Evolutionary conservation across 2,797 vertebrate species (phyloP), one percentile per base, ranked within the genome.

Genomic region (Oreonectes daqikongensis): DNA sequence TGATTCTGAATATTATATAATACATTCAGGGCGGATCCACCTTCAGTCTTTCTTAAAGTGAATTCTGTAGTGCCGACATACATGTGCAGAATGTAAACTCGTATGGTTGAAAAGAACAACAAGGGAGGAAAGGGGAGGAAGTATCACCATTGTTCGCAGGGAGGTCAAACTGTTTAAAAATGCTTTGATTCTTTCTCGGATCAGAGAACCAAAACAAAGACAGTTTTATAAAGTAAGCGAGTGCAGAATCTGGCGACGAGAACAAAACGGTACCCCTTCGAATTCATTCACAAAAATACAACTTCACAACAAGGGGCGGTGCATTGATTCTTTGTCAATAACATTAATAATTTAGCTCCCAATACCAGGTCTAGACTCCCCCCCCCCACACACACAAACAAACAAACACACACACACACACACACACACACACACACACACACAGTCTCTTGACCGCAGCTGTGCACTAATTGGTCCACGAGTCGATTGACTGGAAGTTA

Each of bases 1-100:
- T 55, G 48, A 70, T 55, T 63, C 44, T 0, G 20, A 44, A 42
- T 70, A 52, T 76, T 77, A 77, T 61, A 69, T 61, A 69, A 61
- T 52, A 46, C 22, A 61, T 50, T 57, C 55, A 55, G 74, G 20
- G 30, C 35, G 46, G 28, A 70, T 35, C 53, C 42, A 52, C 42
- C 30, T 28, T 77, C 44, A 50, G 15, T 35, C 52, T 6, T 15
- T 75, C 32, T 53, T 65, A 57, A 66, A 75, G 50, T 55, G 24
- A 67, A 32, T 52, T 38, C 75, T 30, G 48, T 77, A 77, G 75
- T 70, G 57, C 17, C 66, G 26, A 38, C 59, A 20, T 61, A 28
- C 55, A 38, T 61, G 59, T 61, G 59, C 38, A 52, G 57, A 44
- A 10, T 15, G 74, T 48, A 60, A 63, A 70, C 24, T 5, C 18